These are phyloP conservation scores for Lamprologus speciosus DNA, from an alignment of 2,113 vertebrate genomes.

Conservation along the genomic window DNA sequence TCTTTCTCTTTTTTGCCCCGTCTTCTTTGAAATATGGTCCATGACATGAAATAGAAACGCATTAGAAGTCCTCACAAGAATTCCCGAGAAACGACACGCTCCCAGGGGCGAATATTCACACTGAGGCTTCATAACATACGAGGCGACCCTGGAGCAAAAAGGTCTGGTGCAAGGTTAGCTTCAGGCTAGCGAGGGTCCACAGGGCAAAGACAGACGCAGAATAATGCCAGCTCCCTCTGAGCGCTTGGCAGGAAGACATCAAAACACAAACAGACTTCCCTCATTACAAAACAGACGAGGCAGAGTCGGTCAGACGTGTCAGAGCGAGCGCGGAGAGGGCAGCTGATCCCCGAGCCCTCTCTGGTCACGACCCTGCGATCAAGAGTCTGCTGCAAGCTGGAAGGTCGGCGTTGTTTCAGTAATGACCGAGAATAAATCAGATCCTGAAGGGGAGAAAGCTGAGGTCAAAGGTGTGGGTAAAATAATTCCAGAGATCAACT, in stretches of 20 bases:
- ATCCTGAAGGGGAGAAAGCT: not conserved
- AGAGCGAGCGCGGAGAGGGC: not conserved
- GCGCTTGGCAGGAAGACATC: not conserved
- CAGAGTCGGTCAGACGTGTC: not conserved
- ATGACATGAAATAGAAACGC: not conserved
- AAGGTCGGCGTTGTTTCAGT: conserved; percentile 3
- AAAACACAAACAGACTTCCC: not conserved
- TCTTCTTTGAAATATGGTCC: not conserved
- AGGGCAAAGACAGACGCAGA: not conserved
- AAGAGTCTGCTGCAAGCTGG: not conserved
- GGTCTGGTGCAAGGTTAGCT: conserved; percentile 6
- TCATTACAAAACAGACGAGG: not conserved
- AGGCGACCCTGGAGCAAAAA: conserved; percentile 3
- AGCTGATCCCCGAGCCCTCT: not conserved
- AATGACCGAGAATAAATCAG: not conserved
- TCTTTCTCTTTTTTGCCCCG: not conserved
- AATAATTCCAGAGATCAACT: not conserved
- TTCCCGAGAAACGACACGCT: not conserved
- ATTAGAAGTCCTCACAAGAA: not conserved
- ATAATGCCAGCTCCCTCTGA: not conserved
- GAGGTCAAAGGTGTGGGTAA: not conserved
- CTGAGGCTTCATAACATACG: not conserved
- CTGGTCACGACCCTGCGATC: not conserved
- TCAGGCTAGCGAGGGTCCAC: not conserved
- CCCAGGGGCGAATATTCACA: not conserved